Evolutionary conservation across 1,140 invertebrate genomes (phyloP).

Genomic region (Cydia splendana): DNA sequence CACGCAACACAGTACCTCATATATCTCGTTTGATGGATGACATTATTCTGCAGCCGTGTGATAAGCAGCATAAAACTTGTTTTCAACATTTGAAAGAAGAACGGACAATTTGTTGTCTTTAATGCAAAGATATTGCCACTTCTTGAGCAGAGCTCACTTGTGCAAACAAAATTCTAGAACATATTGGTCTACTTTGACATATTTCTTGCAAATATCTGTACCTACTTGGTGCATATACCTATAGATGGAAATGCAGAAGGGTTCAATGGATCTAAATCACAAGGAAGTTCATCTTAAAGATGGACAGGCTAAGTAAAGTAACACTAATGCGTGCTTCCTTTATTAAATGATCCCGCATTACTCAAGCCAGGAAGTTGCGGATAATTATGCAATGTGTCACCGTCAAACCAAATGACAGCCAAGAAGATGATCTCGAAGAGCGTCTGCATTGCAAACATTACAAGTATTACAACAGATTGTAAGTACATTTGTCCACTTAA

Average conservation of each 20-base stretch:
- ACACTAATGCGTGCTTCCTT: not conserved
- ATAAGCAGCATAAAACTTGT: not conserved
- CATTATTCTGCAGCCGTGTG: not conserved
- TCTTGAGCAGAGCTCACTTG: not conserved
- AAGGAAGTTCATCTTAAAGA: not conserved
- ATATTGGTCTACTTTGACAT: not conserved
- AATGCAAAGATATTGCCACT: not conserved
- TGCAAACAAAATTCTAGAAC: not conserved
- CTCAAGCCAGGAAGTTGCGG: not conserved
- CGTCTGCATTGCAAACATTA: too few species aligned
- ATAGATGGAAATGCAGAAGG: not conserved
- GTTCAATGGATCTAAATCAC: not conserved
- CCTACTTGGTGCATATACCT: not conserved
- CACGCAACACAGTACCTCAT: not conserved
- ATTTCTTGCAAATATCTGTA: not conserved
- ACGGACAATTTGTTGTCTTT: not conserved
- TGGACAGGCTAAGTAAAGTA: not conserved
- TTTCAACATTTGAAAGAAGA: not conserved
- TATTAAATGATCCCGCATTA: not conserved
- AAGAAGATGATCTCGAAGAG: too few species aligned
- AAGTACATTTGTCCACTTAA: not conserved
- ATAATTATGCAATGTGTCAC: not conserved
- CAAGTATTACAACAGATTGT: too few species aligned
- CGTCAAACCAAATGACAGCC: not conserved
- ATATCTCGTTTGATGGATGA: not conserved